Evolutionary conservation across 2,113 vertebrate genomes (phyloP), one percentile per base, ranked within the genome.

Genomic region (Mugil cephalus): DNA sequence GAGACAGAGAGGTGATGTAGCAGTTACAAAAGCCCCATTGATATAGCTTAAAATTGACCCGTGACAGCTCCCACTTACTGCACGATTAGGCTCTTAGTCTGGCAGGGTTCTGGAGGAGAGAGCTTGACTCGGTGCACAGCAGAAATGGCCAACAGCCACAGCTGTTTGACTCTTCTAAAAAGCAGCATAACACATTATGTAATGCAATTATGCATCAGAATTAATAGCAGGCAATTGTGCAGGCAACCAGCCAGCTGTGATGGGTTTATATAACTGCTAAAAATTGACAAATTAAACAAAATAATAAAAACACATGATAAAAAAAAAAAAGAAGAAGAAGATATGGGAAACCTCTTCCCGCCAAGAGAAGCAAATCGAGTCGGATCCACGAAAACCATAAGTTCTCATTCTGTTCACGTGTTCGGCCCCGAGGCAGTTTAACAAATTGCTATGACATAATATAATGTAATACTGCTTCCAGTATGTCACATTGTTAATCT

Each of bases 171-270:
- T 87, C 71, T 64, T 80, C 68, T 70, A 46, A 83, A 85, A 91
- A 71, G 78, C 82, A 84, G 76, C 65, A 82, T 58, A 89, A 73
- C 83, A 72, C 74, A 84, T 93, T 93, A 90, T 87, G 83, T 87
- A 91, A 93, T 77, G 76, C 84, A 93, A 90, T 92, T 93, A 87
- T 81, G 81, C 85, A 85, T 87, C 73, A 86, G 68, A 81, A 90
- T 91, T 91, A 89, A 89, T 89, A 90, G 85, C 85, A 86, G 85
- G 76, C 88, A 87, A 90, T 89, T 89, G 85, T 90, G 80, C 81
- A 74, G 88, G 89, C 83, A 87, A 81, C 66, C 67, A 84, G 80
- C 91, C 91, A 90, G 88, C 74, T 89, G 87, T 80, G 89, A 86
- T 81, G 77, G 81, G 42, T 86, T 92, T 91, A 89, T 90, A 67